phyloP scores from a whole-genome alignment of 1,140 invertebrate genomes.

The Doryteuthis pealeii region DNA sequence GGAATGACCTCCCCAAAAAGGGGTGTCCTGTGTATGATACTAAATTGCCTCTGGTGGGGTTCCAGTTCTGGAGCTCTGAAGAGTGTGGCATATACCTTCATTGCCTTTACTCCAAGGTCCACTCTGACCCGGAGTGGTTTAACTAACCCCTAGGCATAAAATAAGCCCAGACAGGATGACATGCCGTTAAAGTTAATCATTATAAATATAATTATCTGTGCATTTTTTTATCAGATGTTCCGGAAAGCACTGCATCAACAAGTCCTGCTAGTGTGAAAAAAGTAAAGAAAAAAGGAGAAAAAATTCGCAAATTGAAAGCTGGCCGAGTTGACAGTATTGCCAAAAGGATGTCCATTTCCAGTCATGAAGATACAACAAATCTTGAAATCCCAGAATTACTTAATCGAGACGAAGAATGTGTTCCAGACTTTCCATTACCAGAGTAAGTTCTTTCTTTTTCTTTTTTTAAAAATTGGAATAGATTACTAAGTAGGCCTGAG shows the following conservation, averaged over 20 bases:
- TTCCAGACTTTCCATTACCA: constrained; percentile 32
- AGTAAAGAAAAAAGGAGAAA: constrained; percentile 11
- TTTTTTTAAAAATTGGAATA: no score
- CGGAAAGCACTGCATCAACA: constrained; percentile 1
- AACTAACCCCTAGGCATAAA: no score
- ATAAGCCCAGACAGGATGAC: no score
- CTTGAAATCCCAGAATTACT: constrained; percentile 33
- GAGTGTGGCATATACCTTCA: no score
- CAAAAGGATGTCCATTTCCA: not conserved
- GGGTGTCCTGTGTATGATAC: no score
- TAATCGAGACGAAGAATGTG: constrained; percentile 22
- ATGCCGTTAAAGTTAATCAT: no score
- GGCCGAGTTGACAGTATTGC: not conserved
- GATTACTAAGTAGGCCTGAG: no score
- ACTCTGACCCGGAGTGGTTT: no score
- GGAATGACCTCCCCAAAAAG: no score
- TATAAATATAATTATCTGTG: not conserved
- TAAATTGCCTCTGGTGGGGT: no score
- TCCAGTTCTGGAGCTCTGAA: no score
- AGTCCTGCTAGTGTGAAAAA: constrained; percentile 12
- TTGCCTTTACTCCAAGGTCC: no score
- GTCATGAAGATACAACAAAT: constrained; percentile 9
- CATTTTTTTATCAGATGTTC: not conserved
- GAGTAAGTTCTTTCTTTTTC: constrained; percentile 34
- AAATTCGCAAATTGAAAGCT: constrained; percentile 11